phyloP scores from a whole-genome alignment of 2,113 vertebrate species.

The Mohoua ochrocephala region DNA sequence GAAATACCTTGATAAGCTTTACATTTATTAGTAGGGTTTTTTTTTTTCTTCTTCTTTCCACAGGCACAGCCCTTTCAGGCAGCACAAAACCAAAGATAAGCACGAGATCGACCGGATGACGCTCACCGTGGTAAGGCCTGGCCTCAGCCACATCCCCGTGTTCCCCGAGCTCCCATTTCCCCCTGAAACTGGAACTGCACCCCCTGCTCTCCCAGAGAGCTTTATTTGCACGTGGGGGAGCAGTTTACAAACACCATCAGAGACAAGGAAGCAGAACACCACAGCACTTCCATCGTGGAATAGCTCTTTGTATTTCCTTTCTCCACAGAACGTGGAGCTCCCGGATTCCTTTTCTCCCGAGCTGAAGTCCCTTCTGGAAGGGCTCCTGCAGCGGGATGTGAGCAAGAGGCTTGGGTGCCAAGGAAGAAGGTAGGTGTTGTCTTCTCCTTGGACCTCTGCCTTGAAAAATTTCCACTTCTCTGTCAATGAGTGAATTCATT shows the following conservation, averaged over 20 bases:
- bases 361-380: slow-evolving; percentile 89
- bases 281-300: accelerated
- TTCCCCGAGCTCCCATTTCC: not conserved
- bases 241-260: not conserved
- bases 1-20: not conserved
- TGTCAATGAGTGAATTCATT: not conserved
- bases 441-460: slow-evolving; percentile 1
- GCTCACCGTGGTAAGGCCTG: slow-evolving; percentile 89
- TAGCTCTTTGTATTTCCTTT: not conserved
- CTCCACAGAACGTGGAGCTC: slow-evolving; percentile 87
- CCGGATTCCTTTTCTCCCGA: slow-evolving; percentile 91
- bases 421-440: slow-evolving; percentile 81
- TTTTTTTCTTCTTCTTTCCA: not conserved
- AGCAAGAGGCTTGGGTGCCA: slow-evolving; percentile 89
- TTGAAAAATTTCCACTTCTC: slow-evolving; percentile 8
- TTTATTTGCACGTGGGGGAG: accelerated
- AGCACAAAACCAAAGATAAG: slow-evolving; percentile 99
- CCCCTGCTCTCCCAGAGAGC: not conserved
- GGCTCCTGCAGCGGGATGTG: slow-evolving; percentile 89
- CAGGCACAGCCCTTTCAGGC: slow-evolving; percentile 97
- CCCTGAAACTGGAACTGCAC: not conserved
- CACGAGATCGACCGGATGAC: slow-evolving; percentile 99
- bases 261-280: not conserved
- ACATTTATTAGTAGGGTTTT: not conserved
- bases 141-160: not conserved